Evolutionary conservation across 1,140 invertebrate species (phyloP).

Genomic region (Prorops nasuta): DNA sequence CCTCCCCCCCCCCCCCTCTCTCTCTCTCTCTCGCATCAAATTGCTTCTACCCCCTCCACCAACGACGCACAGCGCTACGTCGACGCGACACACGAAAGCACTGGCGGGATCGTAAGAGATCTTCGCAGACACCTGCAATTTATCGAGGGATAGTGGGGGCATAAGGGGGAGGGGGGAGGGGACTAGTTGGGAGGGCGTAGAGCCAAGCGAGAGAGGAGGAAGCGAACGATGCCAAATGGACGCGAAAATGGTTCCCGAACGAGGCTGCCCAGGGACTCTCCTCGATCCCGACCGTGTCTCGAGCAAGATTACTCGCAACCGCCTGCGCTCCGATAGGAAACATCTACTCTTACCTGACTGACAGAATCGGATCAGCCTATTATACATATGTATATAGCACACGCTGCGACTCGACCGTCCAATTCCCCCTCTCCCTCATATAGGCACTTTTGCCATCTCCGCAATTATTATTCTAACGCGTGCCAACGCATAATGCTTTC

Average conservation of each 20-base stretch:
- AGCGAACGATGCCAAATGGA: constrained; percentile 29
- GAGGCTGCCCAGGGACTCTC: constrained; percentile 26
- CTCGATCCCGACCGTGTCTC: constrained; percentile 30
- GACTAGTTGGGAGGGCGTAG: neutral
- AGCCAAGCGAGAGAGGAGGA: constrained; percentile 3
- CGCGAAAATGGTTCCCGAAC: constrained; percentile 34
- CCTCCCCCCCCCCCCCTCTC: neutral
- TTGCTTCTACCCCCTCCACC: too few relatives aligned
- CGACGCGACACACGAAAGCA: too few relatives aligned
- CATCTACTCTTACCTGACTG: too few relatives aligned
- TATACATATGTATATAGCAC: too few relatives aligned
- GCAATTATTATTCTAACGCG: too few relatives aligned
- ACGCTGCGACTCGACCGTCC: too few relatives aligned
- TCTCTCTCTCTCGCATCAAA: constrained; percentile 9
- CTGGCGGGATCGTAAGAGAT: constrained; percentile 10
- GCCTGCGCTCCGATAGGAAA: too few relatives aligned
- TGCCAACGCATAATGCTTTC: too few relatives aligned
- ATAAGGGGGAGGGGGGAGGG: neutral
- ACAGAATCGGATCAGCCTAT: too few relatives aligned
- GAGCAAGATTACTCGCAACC: constrained; percentile 27
- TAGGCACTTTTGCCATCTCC: too few relatives aligned
- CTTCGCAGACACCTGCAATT: constrained; percentile 20
- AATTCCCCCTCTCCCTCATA: too few relatives aligned
- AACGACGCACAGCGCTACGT: too few relatives aligned
- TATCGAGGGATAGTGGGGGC: constrained; percentile 10